Evolutionary conservation across 2,797 vertebrate species (phyloP).

Genomic region (Malurus splendens): DNA sequence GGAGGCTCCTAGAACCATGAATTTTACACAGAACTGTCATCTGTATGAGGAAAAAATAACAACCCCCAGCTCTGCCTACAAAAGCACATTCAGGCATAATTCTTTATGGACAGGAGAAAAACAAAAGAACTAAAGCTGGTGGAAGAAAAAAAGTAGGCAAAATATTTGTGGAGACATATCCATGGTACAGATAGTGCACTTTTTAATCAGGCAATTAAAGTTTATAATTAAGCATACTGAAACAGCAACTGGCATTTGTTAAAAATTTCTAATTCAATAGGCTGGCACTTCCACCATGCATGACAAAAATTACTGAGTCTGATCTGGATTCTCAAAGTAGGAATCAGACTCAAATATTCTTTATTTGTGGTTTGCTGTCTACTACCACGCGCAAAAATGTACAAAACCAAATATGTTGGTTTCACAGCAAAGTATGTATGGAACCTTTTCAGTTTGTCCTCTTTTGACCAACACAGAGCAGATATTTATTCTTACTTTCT

Average conservation of each 20-base stretch:
- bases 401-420: neutral
- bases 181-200: rapidly evolving
- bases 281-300: neutral
- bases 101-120: neutral
- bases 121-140: neutral
- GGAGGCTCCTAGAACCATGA: neutral
- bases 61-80: rapidly evolving
- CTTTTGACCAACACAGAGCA: neutral
- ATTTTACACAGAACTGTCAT: neutral
- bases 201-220: neutral
- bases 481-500: neutral
- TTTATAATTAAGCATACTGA: neutral
- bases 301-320: neutral
- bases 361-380: neutral
- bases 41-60: neutral
- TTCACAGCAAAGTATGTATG: neutral
- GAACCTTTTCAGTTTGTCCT: neutral
- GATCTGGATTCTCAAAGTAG: neutral
- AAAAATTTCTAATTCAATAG: neutral
- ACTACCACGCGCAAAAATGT: neutral
- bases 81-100: neutral
- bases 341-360: neutral
- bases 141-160: neutral
- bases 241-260: neutral
- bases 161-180: neutral